Base-by-base conservation (phyloP, 2,888 invertebrate species). In the Rambutsinella grinnellia region DNA sequence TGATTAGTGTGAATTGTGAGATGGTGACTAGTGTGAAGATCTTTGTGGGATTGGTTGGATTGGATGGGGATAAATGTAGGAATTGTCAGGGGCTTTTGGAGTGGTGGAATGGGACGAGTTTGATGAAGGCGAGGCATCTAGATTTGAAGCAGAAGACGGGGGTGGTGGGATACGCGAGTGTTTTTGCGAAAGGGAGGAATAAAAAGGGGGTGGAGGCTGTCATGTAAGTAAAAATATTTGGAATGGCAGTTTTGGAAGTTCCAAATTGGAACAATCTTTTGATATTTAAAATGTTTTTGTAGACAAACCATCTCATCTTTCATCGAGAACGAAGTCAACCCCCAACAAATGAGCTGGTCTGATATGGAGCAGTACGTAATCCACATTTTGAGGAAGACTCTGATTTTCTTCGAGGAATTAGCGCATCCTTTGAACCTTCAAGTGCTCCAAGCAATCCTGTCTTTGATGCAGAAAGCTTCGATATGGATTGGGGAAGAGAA, bases 101-200 rank as follows among this genome's bases (percentile, higher is more conserved):
- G 2, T 83, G 83, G 83, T 83, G 83, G 83, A 70, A 58, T 36
- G 79, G 81, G 8, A 13, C 26, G 0, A 70, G 61, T n/a, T 27
- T 79, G 47, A 74, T 81, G 78, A 36, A 28, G 0, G 63, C 74
- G 19, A 51, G 27, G 0, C 71, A 83, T 61, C 62, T 80, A 44
- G 65, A 66, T 3, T n/a, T 82, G 15, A 71, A 71, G 28, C 80
- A 80, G n/a, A 82, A 83, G 49, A 56, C 78, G 0, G 78, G 79
- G 27, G 70, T 78, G 19, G 70, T 81, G 53, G 79, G 82, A 47
- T 81, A 76, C 27, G 74, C 78, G 2, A 75, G 61, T 1, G 54
- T 82, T 8, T 83, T 83, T 54, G 78, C 70, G n/a, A 26, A 61
- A 10, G 82, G 82, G 0, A 49, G 66, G 8, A 72, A 78, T 0